phyloP scores from a whole-genome alignment of 37 sponge, comb jelly and placozoan genomes.

The Eunapius fragilis region DNA sequence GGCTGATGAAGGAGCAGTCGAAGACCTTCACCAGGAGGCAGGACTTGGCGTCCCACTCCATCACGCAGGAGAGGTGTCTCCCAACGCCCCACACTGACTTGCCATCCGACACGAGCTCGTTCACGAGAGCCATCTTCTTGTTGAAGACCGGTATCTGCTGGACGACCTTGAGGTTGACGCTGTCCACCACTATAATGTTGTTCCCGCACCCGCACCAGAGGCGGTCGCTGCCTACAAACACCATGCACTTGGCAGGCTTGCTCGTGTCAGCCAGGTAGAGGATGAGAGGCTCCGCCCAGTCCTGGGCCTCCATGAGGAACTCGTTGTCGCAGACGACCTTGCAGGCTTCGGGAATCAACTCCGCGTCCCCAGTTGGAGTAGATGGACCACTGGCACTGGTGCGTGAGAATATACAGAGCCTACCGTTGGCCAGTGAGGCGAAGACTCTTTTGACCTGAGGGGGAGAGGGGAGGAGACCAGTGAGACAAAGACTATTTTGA shows the following conservation, averaged over 20 bases:
- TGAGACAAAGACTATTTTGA: too few species aligned
- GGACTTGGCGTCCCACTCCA: conserved; percentile 80
- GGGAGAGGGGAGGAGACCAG: too few species aligned
- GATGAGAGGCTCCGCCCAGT: conserved; percentile 76
- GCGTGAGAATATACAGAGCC: conserved; percentile 69
- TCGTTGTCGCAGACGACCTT: conserved; percentile 56
- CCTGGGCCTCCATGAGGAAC: conserved; percentile 63
- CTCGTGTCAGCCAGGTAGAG: conserved; percentile 46
- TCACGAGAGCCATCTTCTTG: conserved; percentile 57
- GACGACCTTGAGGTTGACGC: conserved; percentile 50
- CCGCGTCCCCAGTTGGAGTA: conserved; percentile 55
- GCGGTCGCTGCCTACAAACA: conserved; percentile 56
- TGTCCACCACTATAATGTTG: conserved; percentile 73
- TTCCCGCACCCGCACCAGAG: conserved; percentile 90
- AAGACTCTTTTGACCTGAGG: conserved; percentile 88
- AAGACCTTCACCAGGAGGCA: conserved; percentile 47
- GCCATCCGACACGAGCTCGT: conserved; percentile 77
- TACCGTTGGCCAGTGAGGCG: conserved; percentile 82
- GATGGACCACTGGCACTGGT: conserved; percentile 47
- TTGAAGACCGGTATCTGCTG: conserved; percentile 66
- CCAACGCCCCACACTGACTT: conserved; percentile 83
- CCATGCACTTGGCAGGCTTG: conserved; percentile 72
- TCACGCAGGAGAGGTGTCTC: conserved; percentile 73
- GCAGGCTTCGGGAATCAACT: conserved; percentile 45
- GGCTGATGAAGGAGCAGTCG: conserved; percentile 75